phyloP scores from a whole-genome alignment of 2,113 vertebrate genomes.

The Eolophus roseicapilla region DNA sequence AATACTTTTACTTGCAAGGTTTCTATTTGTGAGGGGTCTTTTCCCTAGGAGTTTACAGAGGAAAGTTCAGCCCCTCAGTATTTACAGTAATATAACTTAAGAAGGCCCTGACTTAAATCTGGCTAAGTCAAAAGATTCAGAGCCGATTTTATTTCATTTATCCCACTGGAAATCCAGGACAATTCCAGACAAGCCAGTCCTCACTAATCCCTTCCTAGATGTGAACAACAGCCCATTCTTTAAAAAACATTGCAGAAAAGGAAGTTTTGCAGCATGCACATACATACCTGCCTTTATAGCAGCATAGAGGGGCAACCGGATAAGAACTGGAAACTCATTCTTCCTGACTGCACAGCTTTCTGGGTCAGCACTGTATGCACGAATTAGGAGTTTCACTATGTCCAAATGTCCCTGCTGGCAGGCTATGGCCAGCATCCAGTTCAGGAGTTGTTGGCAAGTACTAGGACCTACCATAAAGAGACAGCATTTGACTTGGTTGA shows the following conservation, averaged over 20 bases:
- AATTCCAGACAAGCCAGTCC: neutral
- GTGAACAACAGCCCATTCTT: neutral
- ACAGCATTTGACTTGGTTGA: neutral
- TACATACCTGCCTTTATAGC: slow-evolving; percentile 86
- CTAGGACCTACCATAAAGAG: slow-evolving; percentile 62
- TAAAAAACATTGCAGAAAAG: neutral
- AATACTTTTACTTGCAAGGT: neutral
- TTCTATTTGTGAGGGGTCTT: neutral
- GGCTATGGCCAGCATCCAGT: slow-evolving; percentile 89
- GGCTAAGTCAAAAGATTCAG: neutral
- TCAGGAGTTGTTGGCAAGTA: slow-evolving; percentile 81
- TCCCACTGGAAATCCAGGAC: neutral
- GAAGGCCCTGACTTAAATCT: neutral
- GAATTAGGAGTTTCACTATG: slow-evolving; percentile 84
- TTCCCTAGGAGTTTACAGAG: neutral
- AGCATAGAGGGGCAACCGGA: slow-evolving; percentile 86
- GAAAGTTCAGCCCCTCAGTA: neutral
- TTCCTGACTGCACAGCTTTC: slow-evolving; percentile 82
- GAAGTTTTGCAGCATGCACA: too few species aligned
- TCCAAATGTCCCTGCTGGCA: slow-evolving; percentile 88
- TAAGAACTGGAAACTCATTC: slow-evolving; percentile 87
- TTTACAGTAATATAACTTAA: neutral
- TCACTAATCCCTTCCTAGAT: neutral
- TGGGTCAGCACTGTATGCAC: slow-evolving; percentile 80
- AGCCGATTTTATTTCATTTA: neutral